These are phyloP conservation scores for Echiichthys vipera DNA, from an alignment of 2,797 vertebrate species.

Conservation along the genomic window DNA sequence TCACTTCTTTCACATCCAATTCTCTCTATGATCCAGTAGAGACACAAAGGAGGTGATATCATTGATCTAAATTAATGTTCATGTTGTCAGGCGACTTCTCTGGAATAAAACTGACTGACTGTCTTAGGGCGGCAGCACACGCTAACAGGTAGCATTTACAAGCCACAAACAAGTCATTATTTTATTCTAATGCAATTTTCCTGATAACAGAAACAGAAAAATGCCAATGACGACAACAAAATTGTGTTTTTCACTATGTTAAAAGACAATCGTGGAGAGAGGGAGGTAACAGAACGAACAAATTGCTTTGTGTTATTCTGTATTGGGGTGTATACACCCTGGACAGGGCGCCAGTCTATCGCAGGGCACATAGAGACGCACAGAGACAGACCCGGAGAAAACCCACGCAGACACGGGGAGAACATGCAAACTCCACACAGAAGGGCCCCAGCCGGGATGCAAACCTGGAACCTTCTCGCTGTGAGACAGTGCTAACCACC, in stretches of 20 bases:
- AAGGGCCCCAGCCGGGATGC: no score
- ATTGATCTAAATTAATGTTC: slow-evolving; percentile 37
- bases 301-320: not conserved
- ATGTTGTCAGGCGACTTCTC: not conserved
- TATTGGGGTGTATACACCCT: no score
- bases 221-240: not conserved
- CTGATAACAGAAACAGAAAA: not conserved
- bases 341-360: no score
- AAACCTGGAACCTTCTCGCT: no score
- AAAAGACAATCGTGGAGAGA: not conserved
- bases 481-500: no score
- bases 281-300: not conserved
- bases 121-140: not conserved
- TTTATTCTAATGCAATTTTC: not conserved
- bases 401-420: no score
- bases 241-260: not conserved
- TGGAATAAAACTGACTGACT: not conserved
- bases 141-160: slow-evolving; percentile 6
- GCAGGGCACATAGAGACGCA: no score
- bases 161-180: not conserved
- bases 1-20: not conserved
- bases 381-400: no score
- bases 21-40: slow-evolving; percentile 6
- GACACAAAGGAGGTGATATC: not conserved
- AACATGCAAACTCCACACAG: no score